Base-by-base conservation (phyloP, 1,140 invertebrate species). In the Macrobrachium rosenbergii region DNA sequence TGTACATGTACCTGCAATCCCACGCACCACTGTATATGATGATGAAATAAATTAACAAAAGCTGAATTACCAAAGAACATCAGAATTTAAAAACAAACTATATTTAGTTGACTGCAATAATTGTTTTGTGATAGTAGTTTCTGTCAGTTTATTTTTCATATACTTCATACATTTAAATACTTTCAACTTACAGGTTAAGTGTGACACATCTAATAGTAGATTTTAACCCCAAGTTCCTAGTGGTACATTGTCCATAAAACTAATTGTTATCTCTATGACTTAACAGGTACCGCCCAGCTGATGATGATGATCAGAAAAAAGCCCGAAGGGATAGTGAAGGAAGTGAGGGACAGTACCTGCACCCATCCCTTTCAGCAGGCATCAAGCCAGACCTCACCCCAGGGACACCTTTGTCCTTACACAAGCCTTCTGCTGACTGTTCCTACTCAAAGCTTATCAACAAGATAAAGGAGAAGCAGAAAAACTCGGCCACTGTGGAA, bases 381-480 rank as follows among this genome's bases (percentile, higher is more conserved):
- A 86, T 90, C n/a, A 67, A 79, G 37, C 86, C 89, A 37, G 89
- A 89, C 73, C 83, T 88, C 62, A 75, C 90, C 28, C 87, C 88
- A 37, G 90, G 88, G 77, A 75, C 87, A 63, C 79, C 89, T 45
- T 81, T 82, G 64, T 21, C 86, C 82, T 45, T 79, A 96, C 96
- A 91, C 95, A 95, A 82, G 91, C 95, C 96, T 52, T 96, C 96
- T 11, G 94, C 95, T 0, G 95, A 97, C 92, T 97, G 96, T 92
- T 94, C 96, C 69, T 97, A 97, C 91, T 96, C 95, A 17, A 95
- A 96, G 93, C 92, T 97, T 72, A 95, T 97, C 21, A 96, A 95
- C 90, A 95, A 95, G 92, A 96, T 97, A 88, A 95, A 95, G 87
- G 95, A 95, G n/a, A 94, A 94, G 89, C 94, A 90, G 28, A 88